Percentiles rank a stretch among this genome's conserved stretches.
phyloP scores from a whole-genome alignment of 2,797 vertebrate genomes.

The Lepus oiostolus region DNA sequence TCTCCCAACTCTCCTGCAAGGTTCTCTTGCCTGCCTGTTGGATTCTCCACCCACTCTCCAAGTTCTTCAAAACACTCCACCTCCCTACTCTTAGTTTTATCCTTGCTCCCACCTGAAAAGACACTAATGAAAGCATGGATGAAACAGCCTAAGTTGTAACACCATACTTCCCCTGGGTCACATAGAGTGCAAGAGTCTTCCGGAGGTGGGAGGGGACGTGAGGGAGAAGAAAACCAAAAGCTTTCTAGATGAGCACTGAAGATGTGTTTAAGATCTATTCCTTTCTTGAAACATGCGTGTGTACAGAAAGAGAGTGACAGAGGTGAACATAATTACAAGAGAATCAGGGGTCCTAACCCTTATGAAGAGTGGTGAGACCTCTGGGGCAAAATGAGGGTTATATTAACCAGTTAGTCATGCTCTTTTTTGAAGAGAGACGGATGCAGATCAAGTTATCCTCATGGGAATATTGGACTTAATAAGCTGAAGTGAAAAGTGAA shows the following conservation, averaged over 20 bases:
- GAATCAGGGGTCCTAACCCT: neutral
- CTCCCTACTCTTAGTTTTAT: neutral
- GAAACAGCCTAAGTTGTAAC: neutral
- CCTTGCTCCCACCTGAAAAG: neutral
- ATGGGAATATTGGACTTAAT: neutral
- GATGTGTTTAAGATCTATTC: neutral
- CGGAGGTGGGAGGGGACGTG: neutral
- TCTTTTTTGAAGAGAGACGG: neutral
- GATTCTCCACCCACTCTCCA: neutral
- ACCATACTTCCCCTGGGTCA: neutral
- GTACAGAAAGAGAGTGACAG: neutral
- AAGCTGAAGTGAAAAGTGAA: neutral
- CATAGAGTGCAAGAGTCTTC: neutral
- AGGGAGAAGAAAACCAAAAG: neutral
- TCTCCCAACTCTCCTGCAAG: neutral
- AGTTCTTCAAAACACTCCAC: neutral
- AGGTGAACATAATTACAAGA: neutral
- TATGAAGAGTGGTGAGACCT: neutral
- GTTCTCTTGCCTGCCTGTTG: neutral
- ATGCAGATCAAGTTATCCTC: neutral
- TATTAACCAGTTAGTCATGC: neutral
- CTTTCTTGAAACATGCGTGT: slow-evolving; percentile 43
- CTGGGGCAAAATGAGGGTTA: neutral
- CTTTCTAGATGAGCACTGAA: neutral
- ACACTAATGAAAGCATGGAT: neutral